Conservation (phyloP, 37 sponge, comb jelly and placozoan species). For the Crambe crambe region DNA sequence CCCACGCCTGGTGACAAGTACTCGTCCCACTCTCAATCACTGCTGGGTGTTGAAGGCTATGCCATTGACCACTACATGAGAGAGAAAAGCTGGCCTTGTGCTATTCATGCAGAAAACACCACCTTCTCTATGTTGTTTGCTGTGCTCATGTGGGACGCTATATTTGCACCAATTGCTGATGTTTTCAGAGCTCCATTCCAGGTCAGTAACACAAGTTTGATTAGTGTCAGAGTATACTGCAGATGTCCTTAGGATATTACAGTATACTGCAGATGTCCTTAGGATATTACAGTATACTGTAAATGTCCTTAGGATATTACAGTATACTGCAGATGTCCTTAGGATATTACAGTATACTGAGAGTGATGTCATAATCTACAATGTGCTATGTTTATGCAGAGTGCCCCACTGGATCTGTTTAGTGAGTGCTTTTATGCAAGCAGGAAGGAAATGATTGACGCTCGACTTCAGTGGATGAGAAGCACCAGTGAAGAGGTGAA, state of each 20-base stretch:
- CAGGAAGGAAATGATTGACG: constrained; percentile 60
- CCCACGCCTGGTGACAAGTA: not conserved
- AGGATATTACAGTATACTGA: not conserved
- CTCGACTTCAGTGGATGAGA: constrained; percentile 46
- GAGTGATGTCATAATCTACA: not conserved
- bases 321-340: no score
- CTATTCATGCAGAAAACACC: constrained; percentile 72
- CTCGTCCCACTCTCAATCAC: constrained; percentile 2
- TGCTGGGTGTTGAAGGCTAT: constrained; percentile 62
- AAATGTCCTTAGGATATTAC: no score
- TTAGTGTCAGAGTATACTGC: no score
- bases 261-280: no score
- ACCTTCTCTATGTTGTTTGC: constrained; percentile 62
- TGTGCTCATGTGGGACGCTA: constrained; percentile 75
- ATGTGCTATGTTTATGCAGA: constrained; percentile 23
- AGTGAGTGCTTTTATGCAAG: constrained; percentile 53
- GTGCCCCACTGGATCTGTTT: constrained; percentile 66
- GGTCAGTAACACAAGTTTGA: constrained; percentile 37
- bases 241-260: no score
- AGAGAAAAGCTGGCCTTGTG: constrained; percentile 50
- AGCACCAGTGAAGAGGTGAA: constrained; percentile 40
- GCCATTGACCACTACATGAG: constrained; percentile 70
- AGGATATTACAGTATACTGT: no score
- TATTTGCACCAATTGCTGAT: constrained; percentile 63
- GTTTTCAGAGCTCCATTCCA: constrained; percentile 75